Evolutionary conservation across 2,888 invertebrate species (phyloP), one percentile per base, ranked within the genome.

Genomic region (Eurytoma adleriae): DNA sequence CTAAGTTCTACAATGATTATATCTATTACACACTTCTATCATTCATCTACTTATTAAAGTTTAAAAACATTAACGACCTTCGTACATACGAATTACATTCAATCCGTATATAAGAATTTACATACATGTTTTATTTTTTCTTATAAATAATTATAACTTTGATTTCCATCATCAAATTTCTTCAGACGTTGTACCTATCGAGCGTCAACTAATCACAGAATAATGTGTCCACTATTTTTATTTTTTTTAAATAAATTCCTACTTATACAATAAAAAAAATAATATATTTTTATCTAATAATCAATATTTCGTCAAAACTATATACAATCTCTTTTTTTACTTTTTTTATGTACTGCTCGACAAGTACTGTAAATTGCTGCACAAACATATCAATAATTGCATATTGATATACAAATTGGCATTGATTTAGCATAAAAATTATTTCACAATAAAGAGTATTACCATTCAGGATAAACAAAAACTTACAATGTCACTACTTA

Each of bases 21-120:
- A 66, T 68, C 69, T 78, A 24, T 79, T 78, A 78, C 54, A 71
- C 79, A 79, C 77, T 67, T 79, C 56, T 68, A 50, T 18, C 80
- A 78, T 52, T 72, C 56, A 70, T 76, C 50, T 62, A 73, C 70
- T 66, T n/a, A 82, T 70, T 74, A 89, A 89, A 89, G 89, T 89
- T 89, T 89, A 85, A 85, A 89, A 89, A 88, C 88, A 85, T 87
- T 87, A 89, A 89, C 88, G 88, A 86, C 86, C 85, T 85, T 88
- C 84, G 85, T 85, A 85, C 78, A 72, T 78, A 52, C 71, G 62
- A 66, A 40, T 75, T 40, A 16, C 57, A 12, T 30, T 75, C 56
- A 64, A 70, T 68, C 10, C 68, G 71, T 71, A 59, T 68, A 61
- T 69, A 59, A 71, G 40, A 78, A 68, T 83, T 66, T 67, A 56